phyloP scores from a whole-genome alignment of 2,113 vertebrate genomes.

The Pavo muticus region DNA sequence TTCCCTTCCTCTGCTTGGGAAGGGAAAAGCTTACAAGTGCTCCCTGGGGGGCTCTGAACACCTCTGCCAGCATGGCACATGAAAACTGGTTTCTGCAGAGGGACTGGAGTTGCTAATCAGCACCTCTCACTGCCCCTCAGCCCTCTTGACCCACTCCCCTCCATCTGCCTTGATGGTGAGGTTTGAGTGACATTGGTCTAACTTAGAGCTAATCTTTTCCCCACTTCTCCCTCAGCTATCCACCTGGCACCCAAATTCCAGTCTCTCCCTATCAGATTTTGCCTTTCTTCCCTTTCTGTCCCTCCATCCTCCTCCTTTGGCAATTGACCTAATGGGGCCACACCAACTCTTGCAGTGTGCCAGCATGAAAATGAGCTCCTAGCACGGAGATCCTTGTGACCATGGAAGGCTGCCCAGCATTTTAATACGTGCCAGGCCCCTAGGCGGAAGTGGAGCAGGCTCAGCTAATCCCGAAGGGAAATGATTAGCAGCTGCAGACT shows the following conservation, averaged over 20 bases:
- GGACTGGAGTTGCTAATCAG: background rate
- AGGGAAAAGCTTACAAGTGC: background rate
- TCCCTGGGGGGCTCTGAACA: background rate
- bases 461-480: background rate
- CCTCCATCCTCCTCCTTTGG: background rate
- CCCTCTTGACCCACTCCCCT: background rate
- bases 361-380: background rate
- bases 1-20: background rate
- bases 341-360: background rate
- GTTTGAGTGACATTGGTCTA: background rate
- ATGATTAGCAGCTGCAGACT: background rate
- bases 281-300: background rate
- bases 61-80: background rate
- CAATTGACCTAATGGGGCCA: background rate
- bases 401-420: background rate
- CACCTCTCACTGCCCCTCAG: background rate
- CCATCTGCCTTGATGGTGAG: background rate
- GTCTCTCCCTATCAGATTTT: background rate
- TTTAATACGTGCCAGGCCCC: background rate
- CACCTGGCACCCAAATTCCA: background rate
- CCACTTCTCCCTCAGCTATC: background rate
- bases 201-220: background rate
- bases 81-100: background rate
- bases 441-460: background rate
- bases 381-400: background rate